phyloP scores from a whole-genome alignment of 37 sponge, comb jelly and placozoan species.

The Halisarca cf. caerulea region DNA sequence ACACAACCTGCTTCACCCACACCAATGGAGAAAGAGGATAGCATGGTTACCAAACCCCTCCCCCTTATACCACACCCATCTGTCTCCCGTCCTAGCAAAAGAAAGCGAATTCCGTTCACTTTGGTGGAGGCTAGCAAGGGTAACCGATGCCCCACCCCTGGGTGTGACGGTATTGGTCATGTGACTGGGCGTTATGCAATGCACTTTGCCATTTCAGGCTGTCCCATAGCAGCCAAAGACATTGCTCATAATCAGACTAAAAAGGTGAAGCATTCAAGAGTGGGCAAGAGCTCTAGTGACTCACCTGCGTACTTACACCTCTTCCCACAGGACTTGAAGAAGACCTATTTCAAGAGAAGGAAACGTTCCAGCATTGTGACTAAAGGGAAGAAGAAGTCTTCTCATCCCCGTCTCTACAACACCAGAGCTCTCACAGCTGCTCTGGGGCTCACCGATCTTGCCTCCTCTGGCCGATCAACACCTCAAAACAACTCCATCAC shows the following conservation, averaged over 20 bases:
- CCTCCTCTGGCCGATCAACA: not conserved
- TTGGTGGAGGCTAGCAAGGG: constrained; percentile 79
- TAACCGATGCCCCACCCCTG: constrained; percentile 76
- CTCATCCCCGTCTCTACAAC: constrained; percentile 22
- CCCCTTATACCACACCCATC: not conserved
- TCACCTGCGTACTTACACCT: too few relatives aligned
- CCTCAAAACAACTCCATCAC: not conserved
- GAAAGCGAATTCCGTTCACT: constrained; percentile 76
- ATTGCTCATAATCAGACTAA: not conserved
- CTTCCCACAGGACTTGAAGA: not conserved
- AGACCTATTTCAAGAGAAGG: not conserved
- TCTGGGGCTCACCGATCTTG: constrained; percentile 2
- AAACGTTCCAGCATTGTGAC: not conserved
- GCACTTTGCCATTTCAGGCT: constrained; percentile 82
- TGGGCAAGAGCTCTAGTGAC: too few relatives aligned
- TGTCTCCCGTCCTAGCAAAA: constrained; percentile 20
- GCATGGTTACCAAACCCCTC: not conserved
- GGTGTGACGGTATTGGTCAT: constrained; percentile 75
- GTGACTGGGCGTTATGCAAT: constrained; percentile 65
- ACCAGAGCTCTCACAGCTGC: constrained; percentile 18
- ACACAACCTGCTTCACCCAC: not conserved
- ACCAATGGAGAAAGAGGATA: not conserved
- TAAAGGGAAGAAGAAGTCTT: not conserved
- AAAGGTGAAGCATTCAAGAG: too few relatives aligned
- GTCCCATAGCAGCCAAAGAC: constrained; percentile 43